Conservation (phyloP, 1,140 invertebrate genomes). For the Zaprionus camerounensis region DNA sequence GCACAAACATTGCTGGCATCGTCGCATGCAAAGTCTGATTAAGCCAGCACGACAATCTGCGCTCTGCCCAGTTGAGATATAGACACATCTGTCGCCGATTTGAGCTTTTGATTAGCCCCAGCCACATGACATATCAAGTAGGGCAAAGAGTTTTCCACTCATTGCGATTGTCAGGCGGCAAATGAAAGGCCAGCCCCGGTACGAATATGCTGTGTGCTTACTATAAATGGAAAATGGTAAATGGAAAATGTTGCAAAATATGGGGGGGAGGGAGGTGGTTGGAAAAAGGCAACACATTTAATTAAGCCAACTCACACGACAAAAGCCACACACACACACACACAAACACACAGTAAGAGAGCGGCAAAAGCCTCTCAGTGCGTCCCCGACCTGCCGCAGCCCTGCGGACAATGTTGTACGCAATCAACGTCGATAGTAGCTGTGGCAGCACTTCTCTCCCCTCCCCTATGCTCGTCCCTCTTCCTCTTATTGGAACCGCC, state of each 20-base stretch:
- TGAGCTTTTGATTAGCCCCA: conserved; percentile 26
- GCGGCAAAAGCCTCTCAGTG: neutral
- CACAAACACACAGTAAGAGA: conserved; percentile 39
- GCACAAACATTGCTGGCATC: neutral
- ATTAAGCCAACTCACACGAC: conserved; percentile 52
- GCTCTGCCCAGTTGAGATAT: neutral
- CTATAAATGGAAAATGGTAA: conserved; percentile 11
- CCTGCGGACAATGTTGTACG: neutral
- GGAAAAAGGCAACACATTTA: conserved; percentile 46
- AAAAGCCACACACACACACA: conserved; percentile 4
- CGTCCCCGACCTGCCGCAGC: neutral
- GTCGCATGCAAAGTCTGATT: neutral
- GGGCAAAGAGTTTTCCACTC: conserved; percentile 24
- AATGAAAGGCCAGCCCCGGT: conserved; percentile 15
- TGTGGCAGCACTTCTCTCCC: neutral
- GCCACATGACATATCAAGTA: conserved; percentile 32
- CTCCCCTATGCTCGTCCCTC: neutral
- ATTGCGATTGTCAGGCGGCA: conserved; percentile 30
- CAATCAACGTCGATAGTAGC: conserved; percentile 25
- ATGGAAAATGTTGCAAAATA: conserved; percentile 11
- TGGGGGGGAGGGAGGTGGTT: neutral
- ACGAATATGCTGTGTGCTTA: neutral
- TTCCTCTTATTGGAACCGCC: neutral
- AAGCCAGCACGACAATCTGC: neutral
- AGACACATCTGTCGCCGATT: conserved; percentile 4